Conservation (phyloP, 2,888 invertebrate genomes). For the Leptinotarsa peninsularis region DNA sequence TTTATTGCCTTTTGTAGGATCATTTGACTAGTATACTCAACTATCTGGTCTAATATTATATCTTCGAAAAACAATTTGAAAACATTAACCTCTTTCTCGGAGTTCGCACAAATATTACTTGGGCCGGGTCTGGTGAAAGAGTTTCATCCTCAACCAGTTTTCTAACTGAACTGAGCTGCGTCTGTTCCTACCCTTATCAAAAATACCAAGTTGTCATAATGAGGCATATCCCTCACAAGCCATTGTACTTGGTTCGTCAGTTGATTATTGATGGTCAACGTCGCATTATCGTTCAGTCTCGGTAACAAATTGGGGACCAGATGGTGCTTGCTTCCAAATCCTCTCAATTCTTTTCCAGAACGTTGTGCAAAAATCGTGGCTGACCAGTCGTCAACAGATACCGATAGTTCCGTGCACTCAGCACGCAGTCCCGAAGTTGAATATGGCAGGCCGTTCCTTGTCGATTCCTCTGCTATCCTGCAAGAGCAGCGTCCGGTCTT, state of each 20-base stretch:
- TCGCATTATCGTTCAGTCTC: conserved; percentile 56
- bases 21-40: no score
- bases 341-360: conserved; percentile 61
- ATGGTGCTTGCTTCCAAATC: neutral
- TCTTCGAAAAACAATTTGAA: no score
- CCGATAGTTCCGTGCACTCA: conserved; percentile 79
- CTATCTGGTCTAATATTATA: no score
- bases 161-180: no score
- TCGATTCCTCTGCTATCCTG: conserved; percentile 68
- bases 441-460: conserved; percentile 81
- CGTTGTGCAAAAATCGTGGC: conserved; percentile 79
- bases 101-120: no score
- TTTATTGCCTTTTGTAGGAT: no score
- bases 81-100: no score
- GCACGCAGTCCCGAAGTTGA: conserved; percentile 72
- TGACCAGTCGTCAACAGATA: conserved; percentile 76
- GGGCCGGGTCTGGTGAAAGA: no score
- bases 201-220: conserved; percentile 80
- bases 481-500: no score
- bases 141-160: no score
- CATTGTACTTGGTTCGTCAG: conserved; percentile 77
- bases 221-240: conserved; percentile 78
- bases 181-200: neutral
- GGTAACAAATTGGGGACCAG: conserved; percentile 77
- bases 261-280: conserved; percentile 86